phyloP scores from a whole-genome alignment of 2,113 vertebrate species.

The Grantiella picta region DNA sequence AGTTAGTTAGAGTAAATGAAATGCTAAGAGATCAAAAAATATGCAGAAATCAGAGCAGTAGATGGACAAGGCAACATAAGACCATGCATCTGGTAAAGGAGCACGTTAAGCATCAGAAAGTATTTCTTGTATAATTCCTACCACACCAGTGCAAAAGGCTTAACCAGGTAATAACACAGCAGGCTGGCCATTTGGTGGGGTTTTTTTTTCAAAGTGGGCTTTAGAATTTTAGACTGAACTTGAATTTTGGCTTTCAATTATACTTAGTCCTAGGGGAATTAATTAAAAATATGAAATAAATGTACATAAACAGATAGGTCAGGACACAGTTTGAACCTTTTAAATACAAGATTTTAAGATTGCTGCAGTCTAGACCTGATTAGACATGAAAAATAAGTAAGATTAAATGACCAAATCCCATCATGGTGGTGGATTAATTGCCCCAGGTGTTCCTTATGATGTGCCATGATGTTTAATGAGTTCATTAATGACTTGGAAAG shows the following conservation, averaged over 20 bases:
- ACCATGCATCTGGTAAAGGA: neutral
- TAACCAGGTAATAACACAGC: neutral
- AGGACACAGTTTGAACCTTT: constrained; percentile 11
- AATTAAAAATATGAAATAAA: constrained; percentile 5
- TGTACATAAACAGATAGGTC: neutral
- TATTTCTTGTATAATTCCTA: neutral
- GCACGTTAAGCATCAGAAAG: neutral
- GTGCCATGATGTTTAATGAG: constrained; percentile 8
- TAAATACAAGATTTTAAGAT: neutral
- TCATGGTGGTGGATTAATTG: neutral
- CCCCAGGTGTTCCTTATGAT: constrained; percentile 4
- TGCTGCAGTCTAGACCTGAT: neutral
- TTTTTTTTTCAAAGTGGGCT: neutral
- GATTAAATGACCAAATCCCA: neutral
- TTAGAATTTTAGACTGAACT: neutral
- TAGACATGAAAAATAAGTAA: neutral
- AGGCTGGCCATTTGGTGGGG: neutral
- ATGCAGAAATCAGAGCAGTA: neutral
- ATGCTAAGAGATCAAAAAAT: neutral
- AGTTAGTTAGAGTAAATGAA: neutral
- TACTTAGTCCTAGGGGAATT: neutral
- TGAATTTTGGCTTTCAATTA: neutral
- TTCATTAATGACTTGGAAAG: constrained; percentile 26
- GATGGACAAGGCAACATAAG: neutral
- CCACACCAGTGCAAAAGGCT: neutral